A percentile compares a stretch with the other conserved stretches of the same genome.
Evolutionary conservation across 2,797 vertebrate species (phyloP).

Genomic region (Sciurus vulgaris): DNA sequence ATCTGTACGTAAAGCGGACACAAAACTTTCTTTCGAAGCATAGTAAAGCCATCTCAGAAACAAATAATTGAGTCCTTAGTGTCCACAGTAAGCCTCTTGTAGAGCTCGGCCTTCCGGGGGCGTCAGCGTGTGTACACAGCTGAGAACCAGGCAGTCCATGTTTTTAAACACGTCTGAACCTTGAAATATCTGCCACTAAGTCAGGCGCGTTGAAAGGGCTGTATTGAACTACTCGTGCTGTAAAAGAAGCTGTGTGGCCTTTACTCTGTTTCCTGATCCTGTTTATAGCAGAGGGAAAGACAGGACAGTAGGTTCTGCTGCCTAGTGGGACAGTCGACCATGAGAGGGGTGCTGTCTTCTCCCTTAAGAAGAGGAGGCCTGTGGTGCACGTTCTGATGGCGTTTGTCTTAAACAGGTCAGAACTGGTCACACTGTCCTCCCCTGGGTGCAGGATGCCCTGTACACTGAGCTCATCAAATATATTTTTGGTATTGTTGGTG

Average conservation of each 20-base stretch:
- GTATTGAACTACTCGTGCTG: no score
- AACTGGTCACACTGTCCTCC: no score
- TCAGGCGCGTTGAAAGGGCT: background rate
- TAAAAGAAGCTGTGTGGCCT: no score
- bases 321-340: no score
- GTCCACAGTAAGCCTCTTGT: background rate
- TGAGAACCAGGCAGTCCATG: background rate
- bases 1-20: background rate
- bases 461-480: no score
- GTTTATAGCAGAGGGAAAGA: background rate
- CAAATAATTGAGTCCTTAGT: background rate
- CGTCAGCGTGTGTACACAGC: background rate
- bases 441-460: no score
- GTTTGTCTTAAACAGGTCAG: no score
- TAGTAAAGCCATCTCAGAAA: background rate
- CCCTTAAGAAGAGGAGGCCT: no score
- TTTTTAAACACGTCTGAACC: background rate
- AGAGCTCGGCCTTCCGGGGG: background rate
- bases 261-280: background rate
- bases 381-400: no score
- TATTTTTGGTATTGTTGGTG: no score
- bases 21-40: background rate
- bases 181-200: background rate
- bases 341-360: no score
- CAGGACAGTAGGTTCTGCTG: background rate